Conservation (phyloP, 2,113 vertebrate species). For the Pogonocichla stellata region DNA sequence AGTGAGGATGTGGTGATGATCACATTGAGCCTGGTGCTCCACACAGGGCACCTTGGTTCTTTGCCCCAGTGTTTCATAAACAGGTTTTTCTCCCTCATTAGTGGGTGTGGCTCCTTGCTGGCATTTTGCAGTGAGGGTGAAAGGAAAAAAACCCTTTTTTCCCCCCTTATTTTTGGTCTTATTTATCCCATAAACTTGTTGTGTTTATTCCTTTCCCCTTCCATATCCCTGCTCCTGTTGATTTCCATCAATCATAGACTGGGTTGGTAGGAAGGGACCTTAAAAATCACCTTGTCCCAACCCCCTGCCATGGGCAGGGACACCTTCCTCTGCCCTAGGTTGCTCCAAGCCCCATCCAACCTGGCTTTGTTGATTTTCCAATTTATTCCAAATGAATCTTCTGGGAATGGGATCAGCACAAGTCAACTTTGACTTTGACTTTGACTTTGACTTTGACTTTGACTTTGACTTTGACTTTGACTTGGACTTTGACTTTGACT, state of each 20-base stretch:
- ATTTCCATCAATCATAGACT: background rate
- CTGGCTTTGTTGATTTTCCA: background rate
- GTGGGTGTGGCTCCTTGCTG: background rate
- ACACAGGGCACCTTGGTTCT: background rate
- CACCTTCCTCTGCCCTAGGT: background rate
- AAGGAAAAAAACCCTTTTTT: background rate
- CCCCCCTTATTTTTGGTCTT: rapidly evolving
- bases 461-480: background rate
- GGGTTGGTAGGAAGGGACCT: background rate
- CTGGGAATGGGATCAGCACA: background rate
- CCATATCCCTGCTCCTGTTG: background rate
- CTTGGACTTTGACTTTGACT: background rate
- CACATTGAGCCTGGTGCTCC: background rate
- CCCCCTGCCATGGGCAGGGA: background rate
- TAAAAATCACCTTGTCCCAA: background rate
- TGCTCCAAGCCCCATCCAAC: background rate
- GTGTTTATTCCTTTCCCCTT: background rate
- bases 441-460: background rate
- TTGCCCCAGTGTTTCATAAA: background rate
- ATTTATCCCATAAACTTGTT: background rate
- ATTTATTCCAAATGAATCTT: background rate
- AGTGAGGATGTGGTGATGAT: background rate
- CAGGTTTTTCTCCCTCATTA: background rate
- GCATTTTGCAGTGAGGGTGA: background rate
- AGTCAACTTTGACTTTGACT: background rate